These are phyloP conservation scores for Anolis sagrei DNA, from an alignment of 2,113 vertebrate species.

Conservation along the genomic window DNA sequence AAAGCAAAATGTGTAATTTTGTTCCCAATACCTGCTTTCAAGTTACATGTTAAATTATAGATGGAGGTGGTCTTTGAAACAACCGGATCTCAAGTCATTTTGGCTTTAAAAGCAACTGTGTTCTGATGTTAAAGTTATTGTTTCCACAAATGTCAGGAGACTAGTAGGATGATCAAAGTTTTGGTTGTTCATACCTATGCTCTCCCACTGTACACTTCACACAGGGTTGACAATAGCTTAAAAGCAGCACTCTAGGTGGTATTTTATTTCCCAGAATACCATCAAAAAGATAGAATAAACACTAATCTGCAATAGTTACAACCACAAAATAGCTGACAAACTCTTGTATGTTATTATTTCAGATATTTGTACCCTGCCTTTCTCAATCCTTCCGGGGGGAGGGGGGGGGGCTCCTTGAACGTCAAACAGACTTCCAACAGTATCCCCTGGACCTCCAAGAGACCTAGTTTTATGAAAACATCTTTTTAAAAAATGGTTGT, in stretches of 20 bases:
- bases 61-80: too few relatives aligned
- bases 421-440: conserved; percentile 45
- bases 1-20: too few relatives aligned
- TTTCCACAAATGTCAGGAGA: not conserved
- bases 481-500: conserved; percentile 50
- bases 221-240: not conserved
- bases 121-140: not conserved
- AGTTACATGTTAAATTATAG: too few relatives aligned
- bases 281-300: conserved; percentile 58
- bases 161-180: conserved; percentile 50
- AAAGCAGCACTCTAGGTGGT: conserved; percentile 54
- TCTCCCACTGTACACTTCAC: conserved; percentile 27
- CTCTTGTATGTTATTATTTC: conserved; percentile 55
- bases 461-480: conserved; percentile 29
- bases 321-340: conserved; percentile 50
- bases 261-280: conserved; percentile 67
- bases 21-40: too few relatives aligned
- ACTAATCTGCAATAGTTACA: conserved; percentile 53
- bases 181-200: not conserved
- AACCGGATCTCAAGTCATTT: too few relatives aligned
- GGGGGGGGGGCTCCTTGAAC: too few relatives aligned
- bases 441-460: conserved; percentile 42
- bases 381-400: too few relatives aligned
- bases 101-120: not conserved
- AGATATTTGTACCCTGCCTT: too few relatives aligned